Evolutionary conservation across 2,113 vertebrate genomes (phyloP), one percentile per base, ranked within the genome.

Genomic region (Formicarius rufipectus): DNA sequence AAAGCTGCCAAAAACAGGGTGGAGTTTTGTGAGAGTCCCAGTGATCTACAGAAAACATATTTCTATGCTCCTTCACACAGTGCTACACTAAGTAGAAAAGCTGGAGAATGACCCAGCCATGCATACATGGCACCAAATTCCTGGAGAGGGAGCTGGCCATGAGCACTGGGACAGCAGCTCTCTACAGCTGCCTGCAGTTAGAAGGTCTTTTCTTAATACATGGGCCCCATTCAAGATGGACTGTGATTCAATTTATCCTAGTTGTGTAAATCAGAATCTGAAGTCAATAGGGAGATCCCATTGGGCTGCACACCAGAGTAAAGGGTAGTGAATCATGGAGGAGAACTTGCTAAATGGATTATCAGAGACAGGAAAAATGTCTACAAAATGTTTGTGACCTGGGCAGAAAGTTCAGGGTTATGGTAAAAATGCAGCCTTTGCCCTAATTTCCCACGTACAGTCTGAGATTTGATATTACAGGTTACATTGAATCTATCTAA

Each of bases 221-320:
- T 2, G 11, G 33, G 40, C 15, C 50, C 17, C 63, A 21, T 56
- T 78, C 33, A 30, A 20, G n/a, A 72, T 12, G 39, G 63, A 62
- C 71, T 55, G 33, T 1, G 2, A 83, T 40, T 63, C 18, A 23
- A 28, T 28, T 78, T 28, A 64, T 44, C 47, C 7, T 25, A 31
- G 50, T 0, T 0, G 24, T 35, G 33, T 63, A 77, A 75, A 56
- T 11, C 0, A 0, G 22, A 50, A 77, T 21, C 40, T 33, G 50
- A 89, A 66, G 39, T 39, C 60, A 52, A 11, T 1, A 14, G 44
- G 45, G 66, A 45, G 42, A 77, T 20, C 33, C 79, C 31, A 40
- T 3, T 1, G 1, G 67, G 35, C 52, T 68, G 35, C 56, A 64
- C 50, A 56, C 12, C 60, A 55, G 12, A 74, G 16, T 10, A 78